Conservation (phyloP, 2,888 invertebrate species). For the Cataglyphis cursor region DNA sequence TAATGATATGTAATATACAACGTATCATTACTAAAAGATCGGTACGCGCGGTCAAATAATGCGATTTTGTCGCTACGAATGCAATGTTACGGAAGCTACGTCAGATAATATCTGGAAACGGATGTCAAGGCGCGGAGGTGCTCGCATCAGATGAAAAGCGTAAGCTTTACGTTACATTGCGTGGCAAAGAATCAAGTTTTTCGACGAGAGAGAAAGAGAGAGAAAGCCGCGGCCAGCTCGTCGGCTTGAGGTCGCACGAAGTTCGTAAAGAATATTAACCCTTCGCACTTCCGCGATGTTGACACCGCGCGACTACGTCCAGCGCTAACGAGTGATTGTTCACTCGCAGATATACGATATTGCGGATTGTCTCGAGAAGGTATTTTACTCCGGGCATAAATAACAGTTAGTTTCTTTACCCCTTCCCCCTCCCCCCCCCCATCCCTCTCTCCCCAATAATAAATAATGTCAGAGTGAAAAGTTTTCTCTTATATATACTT, state of each 20-base stretch:
- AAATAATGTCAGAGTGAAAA: slow-evolving; percentile 27
- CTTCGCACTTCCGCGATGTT: slow-evolving; percentile 3
- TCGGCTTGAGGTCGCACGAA: neutral
- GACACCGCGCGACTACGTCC: neutral
- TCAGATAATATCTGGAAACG: neutral
- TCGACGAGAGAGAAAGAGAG: neutral
- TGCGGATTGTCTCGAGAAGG: slow-evolving; percentile 25
- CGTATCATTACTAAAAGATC: slow-evolving; percentile 32
- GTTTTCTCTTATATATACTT: neutral
- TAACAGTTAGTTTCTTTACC: slow-evolving; percentile 37
- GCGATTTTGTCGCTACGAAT: slow-evolving; percentile 68
- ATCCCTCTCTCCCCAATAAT: neutral
- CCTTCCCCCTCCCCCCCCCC: neutral
- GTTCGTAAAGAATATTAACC: slow-evolving; percentile 18
- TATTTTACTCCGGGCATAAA: slow-evolving; percentile 46
- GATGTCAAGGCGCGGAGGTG: neutral
- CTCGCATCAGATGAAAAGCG: slow-evolving; percentile 7
- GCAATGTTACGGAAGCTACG: neutral
- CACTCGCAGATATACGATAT: slow-evolving; percentile 21
- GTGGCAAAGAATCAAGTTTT: slow-evolving; percentile 33
- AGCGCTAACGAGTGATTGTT: slow-evolving; percentile 25
- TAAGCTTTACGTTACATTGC: neutral
- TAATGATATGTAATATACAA: no score
- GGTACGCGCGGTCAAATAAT: slow-evolving; percentile 66
- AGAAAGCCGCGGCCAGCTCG: neutral